Base-by-base conservation (phyloP, 2,113 vertebrate genomes). In the Plectropomus leopardus region DNA sequence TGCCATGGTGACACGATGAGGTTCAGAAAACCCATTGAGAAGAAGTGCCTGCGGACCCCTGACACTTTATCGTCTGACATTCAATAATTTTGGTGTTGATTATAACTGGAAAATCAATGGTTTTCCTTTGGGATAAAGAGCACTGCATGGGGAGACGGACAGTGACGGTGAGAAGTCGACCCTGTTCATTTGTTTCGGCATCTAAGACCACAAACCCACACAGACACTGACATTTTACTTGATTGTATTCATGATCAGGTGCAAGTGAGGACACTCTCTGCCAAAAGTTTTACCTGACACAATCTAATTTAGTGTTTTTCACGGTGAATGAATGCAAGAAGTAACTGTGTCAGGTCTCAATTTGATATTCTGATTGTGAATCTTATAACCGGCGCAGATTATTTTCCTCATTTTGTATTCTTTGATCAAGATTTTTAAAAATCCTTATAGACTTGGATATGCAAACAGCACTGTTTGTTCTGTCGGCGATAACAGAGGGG, bases 1-100 rank as follows among this genome's bases (percentile, higher is more conserved):
- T 96, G 90, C 96, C 91, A 96, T 32, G 91, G 95, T 93, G 94
- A 96, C 94, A 1, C 48, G 7, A 50, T 7, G 8, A 80, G 69
- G 50, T 65, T 93, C 93, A 91, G 93, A 92, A 94, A 95, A 92
- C 93, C 94, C 94, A 90, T 96, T 89, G 93, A 94, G 91, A 94
- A 95, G 24, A 96, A 95, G 94, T 95, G 94, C 94, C 95, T 90
- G 92, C 92, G 90, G 95, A 93, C 92, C 94, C 93, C 91, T n/a
- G 90, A 95, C 95, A 95, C 94, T 96, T 96, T 94, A 96, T 98
- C 96, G 96, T 96, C 94, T 95, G 94, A 95, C 95, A 95, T 96
- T 96, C 96, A 95, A 96, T 97, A 96, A 96, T 97, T 97, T 96
- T 95, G 89, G 85, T 97, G 96, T 96, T 96, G 94, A 95, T 96